These are phyloP conservation scores for Dynastes tityus DNA, from an alignment of 2,888 invertebrate species.

Conservation along the genomic window DNA sequence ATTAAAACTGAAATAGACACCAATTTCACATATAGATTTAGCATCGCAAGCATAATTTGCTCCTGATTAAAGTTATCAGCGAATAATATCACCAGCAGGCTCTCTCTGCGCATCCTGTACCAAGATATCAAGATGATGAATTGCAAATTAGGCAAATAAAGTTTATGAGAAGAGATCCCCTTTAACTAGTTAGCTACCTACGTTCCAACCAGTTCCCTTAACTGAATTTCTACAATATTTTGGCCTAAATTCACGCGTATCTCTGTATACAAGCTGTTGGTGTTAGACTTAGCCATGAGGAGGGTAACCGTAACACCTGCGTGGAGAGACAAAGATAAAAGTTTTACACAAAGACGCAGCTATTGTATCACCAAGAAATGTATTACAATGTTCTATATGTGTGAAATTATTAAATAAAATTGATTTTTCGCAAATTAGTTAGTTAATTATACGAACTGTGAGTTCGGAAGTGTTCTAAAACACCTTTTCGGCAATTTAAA, in stretches of 20 bases:
- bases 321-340: no score
- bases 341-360: no score
- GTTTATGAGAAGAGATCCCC: constrained; percentile 7
- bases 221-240: background rate
- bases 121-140: constrained; percentile 14
- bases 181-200: background rate
- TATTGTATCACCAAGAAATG: no score
- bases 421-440: no score
- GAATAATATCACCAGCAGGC: constrained; percentile 1
- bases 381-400: no score
- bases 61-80: background rate
- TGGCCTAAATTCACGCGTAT: background rate
- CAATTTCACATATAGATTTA: background rate
- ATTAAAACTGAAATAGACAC: no score
- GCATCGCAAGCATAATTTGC: background rate
- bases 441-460: no score
- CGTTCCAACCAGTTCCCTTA: background rate
- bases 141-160: constrained; percentile 31
- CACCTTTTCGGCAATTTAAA: no score
- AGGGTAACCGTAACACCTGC: no score
- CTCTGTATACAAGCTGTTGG: background rate
- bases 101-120: background rate
- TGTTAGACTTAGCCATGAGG: no score
- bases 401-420: no score
- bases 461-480: no score